These are phyloP conservation scores for Amphiura filiformis DNA, from an alignment of 35 echinoderm and acorn worm genomes.

Conservation along the genomic window DNA sequence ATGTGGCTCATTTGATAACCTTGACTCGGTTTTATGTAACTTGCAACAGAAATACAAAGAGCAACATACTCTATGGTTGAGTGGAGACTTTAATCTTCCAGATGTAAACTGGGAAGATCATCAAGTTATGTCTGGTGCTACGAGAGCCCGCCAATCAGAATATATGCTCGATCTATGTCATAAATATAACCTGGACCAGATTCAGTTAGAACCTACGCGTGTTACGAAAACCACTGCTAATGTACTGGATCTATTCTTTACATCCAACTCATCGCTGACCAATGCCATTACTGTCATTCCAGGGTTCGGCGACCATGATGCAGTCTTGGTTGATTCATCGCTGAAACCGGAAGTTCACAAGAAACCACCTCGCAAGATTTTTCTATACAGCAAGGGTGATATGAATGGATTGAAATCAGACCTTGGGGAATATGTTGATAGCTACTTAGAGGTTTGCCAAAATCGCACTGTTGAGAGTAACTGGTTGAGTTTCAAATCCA, in stretches of 20 bases:
- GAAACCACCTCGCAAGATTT: slow-evolving; percentile 55
- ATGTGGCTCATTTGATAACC: not conserved
- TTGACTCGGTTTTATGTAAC: not conserved
- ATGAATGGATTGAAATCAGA: not conserved
- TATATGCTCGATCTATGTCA: slow-evolving; percentile 51
- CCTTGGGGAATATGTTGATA: not conserved
- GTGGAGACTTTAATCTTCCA: slow-evolving; percentile 69
- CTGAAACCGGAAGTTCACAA: slow-evolving; percentile 57
- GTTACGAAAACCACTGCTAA: slow-evolving; percentile 47
- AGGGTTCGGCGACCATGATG: slow-evolving; percentile 62
- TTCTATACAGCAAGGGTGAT: slow-evolving; percentile 51
- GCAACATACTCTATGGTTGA: slow-evolving; percentile 40
- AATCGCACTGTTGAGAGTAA: not conserved
- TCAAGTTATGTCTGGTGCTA: slow-evolving; percentile 8
- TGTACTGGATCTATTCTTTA: slow-evolving; percentile 54
- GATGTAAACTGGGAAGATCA: slow-evolving; percentile 50
- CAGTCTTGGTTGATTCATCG: slow-evolving; percentile 35
- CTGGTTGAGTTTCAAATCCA: not conserved
- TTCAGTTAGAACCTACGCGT: slow-evolving; percentile 44
- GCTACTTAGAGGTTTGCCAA: not conserved
- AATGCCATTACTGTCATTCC: slow-evolving; percentile 49
- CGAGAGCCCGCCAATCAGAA: slow-evolving; percentile 40
- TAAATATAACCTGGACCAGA: slow-evolving; percentile 39
- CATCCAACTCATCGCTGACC: slow-evolving; percentile 39
- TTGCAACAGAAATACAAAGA: not conserved